A percentile compares a stretch with the other conserved stretches of the same genome.
Conservation (phyloP, 2,797 vertebrate genomes). For the Nannoperca australis region DNA sequence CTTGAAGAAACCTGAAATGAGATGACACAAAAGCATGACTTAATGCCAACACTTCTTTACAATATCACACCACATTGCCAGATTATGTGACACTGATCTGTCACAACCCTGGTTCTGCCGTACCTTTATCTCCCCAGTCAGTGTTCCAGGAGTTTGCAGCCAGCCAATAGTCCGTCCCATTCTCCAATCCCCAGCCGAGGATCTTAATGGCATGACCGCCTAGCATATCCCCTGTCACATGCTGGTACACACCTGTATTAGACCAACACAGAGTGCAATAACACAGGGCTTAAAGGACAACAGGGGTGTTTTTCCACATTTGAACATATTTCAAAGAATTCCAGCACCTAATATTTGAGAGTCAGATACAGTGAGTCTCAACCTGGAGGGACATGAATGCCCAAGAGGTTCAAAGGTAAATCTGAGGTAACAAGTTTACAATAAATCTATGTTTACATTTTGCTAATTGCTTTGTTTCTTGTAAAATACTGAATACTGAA, state of each 20-base stretch:
- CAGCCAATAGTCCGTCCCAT: conserved; percentile 91
- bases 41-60: neutral
- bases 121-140: conserved; percentile 95
- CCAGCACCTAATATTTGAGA: neutral
- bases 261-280: neutral
- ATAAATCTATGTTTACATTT: neutral
- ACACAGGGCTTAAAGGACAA: neutral
- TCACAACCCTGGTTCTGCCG: neutral
- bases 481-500: neutral
- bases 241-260: conserved; percentile 91
- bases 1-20: conserved; percentile 91
- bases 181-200: conserved; percentile 93
- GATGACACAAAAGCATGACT: neutral
- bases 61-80: neutral
- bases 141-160: conserved; percentile 96
- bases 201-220: conserved; percentile 94
- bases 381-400: neutral
- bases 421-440: neutral
- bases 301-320: neutral
- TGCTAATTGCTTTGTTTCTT: neutral
- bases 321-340: neutral
- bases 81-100: neutral
- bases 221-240: conserved; percentile 87
- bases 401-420: neutral
- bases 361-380: neutral